These are phyloP conservation scores for Enteromius afrohamiltoni DNA, from an alignment of 2,797 vertebrate species.

Conservation along the genomic window DNA sequence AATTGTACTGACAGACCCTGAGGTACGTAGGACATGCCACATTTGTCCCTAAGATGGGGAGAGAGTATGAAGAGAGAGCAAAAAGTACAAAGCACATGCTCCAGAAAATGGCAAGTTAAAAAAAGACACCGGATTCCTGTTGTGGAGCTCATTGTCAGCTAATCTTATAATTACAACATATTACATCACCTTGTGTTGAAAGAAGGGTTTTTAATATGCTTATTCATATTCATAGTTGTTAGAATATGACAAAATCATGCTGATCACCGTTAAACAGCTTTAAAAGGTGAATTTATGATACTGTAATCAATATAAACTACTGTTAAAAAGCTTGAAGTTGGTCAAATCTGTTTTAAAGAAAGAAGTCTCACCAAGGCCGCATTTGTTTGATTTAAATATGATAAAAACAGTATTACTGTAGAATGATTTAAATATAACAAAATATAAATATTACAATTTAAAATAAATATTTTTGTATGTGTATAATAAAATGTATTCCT, in stretches of 20 bases:
- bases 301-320: background rate
- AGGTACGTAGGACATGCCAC: slow-evolving; percentile 29
- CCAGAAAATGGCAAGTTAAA: slow-evolving; percentile 13
- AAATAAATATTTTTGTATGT: background rate
- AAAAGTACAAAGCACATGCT: slow-evolving; percentile 4
- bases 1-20: slow-evolving; percentile 44
- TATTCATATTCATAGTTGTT: background rate
- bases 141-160: slow-evolving; percentile 10
- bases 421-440: too few species aligned
- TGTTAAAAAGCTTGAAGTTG: background rate
- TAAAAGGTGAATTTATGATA: background rate
- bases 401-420: background rate
- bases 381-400: background rate
- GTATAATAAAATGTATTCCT: background rate
- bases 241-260: background rate
- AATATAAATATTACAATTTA: background rate
- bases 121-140: background rate
- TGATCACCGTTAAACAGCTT: background rate
- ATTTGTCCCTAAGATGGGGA: slow-evolving; percentile 16
- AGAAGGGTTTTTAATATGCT: background rate
- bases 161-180: slow-evolving; percentile 14
- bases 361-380: too few species aligned
- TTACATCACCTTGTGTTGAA: slow-evolving; percentile 10
- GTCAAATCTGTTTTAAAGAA: too few species aligned
- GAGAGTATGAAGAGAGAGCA: background rate